Evolutionary conservation across 1,140 invertebrate genomes (phyloP).

Genomic region (Scylla paramamosain): DNA sequence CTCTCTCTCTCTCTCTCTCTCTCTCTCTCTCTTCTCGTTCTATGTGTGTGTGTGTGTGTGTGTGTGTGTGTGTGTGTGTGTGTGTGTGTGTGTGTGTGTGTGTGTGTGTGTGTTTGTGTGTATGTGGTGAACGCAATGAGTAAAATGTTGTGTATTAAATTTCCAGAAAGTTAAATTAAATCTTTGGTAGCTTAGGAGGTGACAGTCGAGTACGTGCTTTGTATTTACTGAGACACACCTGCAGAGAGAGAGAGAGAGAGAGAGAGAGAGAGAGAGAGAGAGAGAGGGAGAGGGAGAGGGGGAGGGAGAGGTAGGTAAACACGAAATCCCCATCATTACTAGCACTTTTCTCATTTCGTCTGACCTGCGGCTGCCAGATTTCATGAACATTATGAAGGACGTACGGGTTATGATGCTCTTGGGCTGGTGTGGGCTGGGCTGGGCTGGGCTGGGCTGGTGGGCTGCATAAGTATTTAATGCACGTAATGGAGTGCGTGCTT

Average conservation of each 20-base stretch:
- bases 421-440: too few relatives aligned
- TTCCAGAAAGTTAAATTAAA: not conserved
- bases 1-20: conserved; percentile 48
- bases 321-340: too few relatives aligned
- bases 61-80: too few relatives aligned
- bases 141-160: not conserved
- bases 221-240: not conserved
- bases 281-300: not conserved
- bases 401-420: not conserved
- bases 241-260: not conserved
- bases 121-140: too few relatives aligned
- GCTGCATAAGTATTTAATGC: not conserved
- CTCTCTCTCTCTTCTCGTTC: conserved; percentile 15
- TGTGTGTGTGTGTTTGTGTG: too few relatives aligned
- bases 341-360: not conserved
- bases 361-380: not conserved
- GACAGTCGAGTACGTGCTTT: not conserved
- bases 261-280: conserved; percentile 20
- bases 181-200: not conserved
- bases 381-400: not conserved
- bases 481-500: not conserved
- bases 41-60: too few relatives aligned
- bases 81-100: too few relatives aligned
- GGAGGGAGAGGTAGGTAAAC: too few relatives aligned
- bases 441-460: too few relatives aligned